Conservation (phyloP, 2,113 vertebrate species). For the Hypocryptadius cinnamomeus region DNA sequence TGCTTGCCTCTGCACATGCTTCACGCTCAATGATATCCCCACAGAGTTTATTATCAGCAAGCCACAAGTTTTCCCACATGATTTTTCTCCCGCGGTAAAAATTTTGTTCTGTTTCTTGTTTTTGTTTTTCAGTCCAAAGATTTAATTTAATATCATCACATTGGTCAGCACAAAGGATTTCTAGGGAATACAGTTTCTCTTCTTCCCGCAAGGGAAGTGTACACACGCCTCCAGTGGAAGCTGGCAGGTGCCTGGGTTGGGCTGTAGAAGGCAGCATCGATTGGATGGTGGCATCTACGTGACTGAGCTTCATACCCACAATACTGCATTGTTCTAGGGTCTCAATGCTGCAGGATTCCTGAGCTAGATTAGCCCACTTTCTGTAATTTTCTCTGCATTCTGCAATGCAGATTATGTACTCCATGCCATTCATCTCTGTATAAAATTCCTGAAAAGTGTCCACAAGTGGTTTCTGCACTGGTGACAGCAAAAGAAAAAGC, state of each 20-base stretch:
- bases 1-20: conserved; percentile 58
- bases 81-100: conserved; percentile 79
- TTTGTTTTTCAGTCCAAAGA: conserved; percentile 41
- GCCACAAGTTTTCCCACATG: conserved; percentile 78
- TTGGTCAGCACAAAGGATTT: conserved; percentile 74
- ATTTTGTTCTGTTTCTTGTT: conserved; percentile 60
- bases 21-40: conserved; percentile 77
- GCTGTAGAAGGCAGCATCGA: conserved; percentile 33
- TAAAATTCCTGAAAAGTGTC: conserved; percentile 80
- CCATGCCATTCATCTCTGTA: conserved; percentile 74
- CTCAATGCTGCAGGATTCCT: conserved; percentile 63
- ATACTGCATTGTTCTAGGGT: conserved; percentile 65
- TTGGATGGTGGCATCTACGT: conserved; percentile 72
- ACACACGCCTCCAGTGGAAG: conserved; percentile 65
- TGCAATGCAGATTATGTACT: conserved; percentile 76
- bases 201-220: conserved; percentile 64
- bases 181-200: conserved; percentile 72
- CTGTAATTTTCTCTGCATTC: conserved; percentile 67
- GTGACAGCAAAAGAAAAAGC: conserved; percentile 73
- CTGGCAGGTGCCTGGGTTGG: conserved; percentile 58
- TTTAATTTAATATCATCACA: conserved; percentile 66
- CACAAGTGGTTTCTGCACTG: conserved; percentile 72
- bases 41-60: conserved; percentile 68
- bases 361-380: conserved; percentile 70
- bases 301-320: conserved; percentile 79